Conservation (phyloP, 2,113 vertebrate genomes). For the Calidris pygmaea region DNA sequence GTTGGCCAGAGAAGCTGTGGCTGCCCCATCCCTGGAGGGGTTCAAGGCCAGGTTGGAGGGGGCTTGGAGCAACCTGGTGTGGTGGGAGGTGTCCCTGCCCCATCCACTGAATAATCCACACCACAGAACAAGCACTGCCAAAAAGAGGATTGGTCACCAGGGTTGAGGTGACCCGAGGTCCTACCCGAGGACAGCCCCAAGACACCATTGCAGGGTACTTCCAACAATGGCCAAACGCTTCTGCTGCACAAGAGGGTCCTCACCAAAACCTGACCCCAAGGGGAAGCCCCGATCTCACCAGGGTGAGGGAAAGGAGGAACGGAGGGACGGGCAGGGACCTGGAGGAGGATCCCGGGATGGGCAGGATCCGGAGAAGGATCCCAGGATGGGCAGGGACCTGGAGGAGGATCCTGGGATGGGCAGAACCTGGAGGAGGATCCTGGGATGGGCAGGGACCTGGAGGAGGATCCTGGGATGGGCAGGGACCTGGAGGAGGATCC, state of each 20-base stretch:
- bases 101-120: neutral
- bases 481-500: too few species aligned
- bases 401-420: too few species aligned
- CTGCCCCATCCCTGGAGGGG: too few species aligned
- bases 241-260: neutral
- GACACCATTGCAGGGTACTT: rapidly evolving
- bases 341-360: neutral
- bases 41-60: too few species aligned
- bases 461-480: neutral
- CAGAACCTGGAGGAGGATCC: neutral
- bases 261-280: neutral
- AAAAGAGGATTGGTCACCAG: neutral
- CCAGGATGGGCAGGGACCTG: too few species aligned
- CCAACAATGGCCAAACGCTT: rapidly evolving
- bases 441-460: too few species aligned
- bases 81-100: neutral
- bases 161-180: too few species aligned
- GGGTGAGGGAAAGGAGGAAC: neutral
- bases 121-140: neutral
- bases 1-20: too few species aligned
- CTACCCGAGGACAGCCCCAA: neutral
- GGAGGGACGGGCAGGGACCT: neutral
- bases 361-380: too few species aligned
- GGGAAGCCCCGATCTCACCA: rapidly evolving
- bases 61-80: too few species aligned